Conservation (phyloP, 1,140 invertebrate genomes). For the Mactra quadrangularis region DNA sequence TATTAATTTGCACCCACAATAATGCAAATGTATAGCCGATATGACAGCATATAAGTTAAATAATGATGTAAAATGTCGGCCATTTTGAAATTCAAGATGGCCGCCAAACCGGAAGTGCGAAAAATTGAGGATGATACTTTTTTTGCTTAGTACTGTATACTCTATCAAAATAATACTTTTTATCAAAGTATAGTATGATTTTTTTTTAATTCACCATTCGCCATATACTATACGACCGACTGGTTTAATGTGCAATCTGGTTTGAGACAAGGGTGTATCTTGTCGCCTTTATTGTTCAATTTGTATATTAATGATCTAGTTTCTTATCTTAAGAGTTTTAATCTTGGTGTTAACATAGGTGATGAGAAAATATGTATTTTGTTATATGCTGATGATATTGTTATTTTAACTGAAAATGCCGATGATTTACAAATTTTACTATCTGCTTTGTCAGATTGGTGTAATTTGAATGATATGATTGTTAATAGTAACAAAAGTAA, state of each 20-base stretch:
- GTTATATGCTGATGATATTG: conserved; percentile 37
- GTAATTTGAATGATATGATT: neutral
- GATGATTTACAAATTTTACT: neutral
- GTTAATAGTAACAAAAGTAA: conserved; percentile 1
- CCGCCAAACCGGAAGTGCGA: too few relatives aligned
- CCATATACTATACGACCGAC: neutral
- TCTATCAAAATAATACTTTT: too few relatives aligned
- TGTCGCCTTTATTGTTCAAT: conserved; percentile 26
- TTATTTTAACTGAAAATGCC: neutral
- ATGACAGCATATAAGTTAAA: neutral
- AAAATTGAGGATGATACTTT: too few relatives aligned
- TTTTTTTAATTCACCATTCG: too few relatives aligned
- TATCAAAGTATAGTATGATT: too few relatives aligned
- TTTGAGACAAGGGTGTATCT: conserved; percentile 27
- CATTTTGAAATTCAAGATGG: too few relatives aligned
- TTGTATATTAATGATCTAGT: conserved; percentile 30
- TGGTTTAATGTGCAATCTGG: conserved; percentile 30
- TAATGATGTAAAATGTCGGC: neutral
- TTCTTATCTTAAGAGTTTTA: conserved; percentile 13
- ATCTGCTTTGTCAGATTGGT: conserved; percentile 19
- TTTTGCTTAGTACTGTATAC: neutral
- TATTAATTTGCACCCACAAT: neutral
- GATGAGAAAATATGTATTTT: conserved; percentile 20
- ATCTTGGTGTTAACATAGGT: neutral
- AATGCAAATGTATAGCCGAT: neutral